Conservation (phyloP, 2,797 vertebrate species). For the Spinus olivaceus region DNA sequence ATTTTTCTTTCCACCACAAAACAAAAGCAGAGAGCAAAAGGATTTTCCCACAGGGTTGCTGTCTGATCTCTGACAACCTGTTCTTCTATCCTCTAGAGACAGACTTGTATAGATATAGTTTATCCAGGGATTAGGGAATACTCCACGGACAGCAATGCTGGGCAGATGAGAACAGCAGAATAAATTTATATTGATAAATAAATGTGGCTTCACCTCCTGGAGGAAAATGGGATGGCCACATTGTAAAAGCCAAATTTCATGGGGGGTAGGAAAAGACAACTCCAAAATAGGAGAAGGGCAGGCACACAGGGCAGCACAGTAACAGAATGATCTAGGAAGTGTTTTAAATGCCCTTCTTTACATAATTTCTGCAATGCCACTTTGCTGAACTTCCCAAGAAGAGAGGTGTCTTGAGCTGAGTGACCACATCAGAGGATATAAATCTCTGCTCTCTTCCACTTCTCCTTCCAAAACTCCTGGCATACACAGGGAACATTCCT, state of each 20-base stretch:
- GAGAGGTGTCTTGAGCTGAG: background rate
- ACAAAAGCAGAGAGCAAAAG: background rate
- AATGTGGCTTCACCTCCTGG: too few relatives aligned
- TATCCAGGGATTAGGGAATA: background rate
- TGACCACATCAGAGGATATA: background rate
- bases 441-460: background rate
- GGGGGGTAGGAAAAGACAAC: background rate
- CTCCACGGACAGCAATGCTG: background rate
- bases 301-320: background rate
- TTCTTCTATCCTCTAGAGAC: background rate
- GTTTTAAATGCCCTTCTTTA: background rate
- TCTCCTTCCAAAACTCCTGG: background rate
- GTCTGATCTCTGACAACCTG: background rate
- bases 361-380: background rate
- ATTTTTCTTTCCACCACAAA: background rate
- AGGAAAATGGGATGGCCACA: background rate
- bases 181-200: background rate
- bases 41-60: background rate
- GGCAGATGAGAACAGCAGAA: background rate
- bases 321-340: background rate
- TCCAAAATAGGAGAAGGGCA: background rate
- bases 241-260: background rate
- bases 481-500: background rate
- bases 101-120: background rate
- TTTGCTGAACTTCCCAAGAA: background rate